Conservation (phyloP, 2,797 vertebrate species). For the Neosilurus mollespiculum region DNA sequence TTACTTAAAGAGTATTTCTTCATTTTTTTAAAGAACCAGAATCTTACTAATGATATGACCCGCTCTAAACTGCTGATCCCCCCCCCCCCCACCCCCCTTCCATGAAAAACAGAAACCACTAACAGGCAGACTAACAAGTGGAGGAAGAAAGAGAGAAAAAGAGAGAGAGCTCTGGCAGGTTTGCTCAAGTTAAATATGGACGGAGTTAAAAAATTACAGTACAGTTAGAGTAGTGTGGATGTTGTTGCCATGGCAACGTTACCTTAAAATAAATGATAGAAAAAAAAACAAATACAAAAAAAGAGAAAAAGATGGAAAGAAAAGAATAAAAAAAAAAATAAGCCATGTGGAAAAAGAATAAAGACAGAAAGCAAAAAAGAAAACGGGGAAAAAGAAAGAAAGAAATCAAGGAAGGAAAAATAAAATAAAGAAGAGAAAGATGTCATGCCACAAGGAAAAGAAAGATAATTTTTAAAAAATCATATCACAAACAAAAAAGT, state of each 20-base stretch:
- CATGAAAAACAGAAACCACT: background rate
- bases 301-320: background rate
- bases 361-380: background rate
- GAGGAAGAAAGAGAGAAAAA: background rate
- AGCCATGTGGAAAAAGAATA: no score
- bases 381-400: constrained; percentile 48
- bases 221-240: background rate
- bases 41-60: background rate
- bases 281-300: background rate
- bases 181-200: background rate
- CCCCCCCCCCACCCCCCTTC: background rate
- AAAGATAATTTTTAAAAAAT: no score
- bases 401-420: background rate
- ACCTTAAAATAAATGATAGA: background rate
- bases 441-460: background rate
- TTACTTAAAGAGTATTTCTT: background rate
- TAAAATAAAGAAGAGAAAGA: background rate
- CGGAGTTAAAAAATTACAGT: background rate
- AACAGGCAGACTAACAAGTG: background rate
- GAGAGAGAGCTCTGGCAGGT: background rate
- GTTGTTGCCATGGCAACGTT: background rate
- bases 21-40: background rate
- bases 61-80: background rate
- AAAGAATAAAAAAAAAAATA: background rate
- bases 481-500: background rate